A percentile compares a stretch with the other conserved stretches of the same genome.
phyloP scores from a whole-genome alignment of 53 echinoderm and acorn worm species.

The Crossaster papposus region DNA sequence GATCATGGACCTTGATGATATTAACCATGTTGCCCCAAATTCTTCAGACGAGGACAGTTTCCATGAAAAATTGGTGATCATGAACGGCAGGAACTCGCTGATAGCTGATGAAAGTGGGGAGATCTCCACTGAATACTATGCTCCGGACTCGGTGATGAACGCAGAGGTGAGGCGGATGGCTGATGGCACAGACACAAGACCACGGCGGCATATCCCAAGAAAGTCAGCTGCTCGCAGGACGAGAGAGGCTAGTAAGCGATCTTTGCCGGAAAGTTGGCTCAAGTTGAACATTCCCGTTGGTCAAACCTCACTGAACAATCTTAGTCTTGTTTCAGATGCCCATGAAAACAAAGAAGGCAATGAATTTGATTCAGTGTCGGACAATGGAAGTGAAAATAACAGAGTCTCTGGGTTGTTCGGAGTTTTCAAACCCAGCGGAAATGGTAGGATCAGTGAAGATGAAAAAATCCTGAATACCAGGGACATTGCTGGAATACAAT shows the following conservation, averaged over 20 bases:
- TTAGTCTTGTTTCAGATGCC: conserved; percentile 27
- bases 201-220: conserved; percentile 47
- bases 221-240: conserved; percentile 44
- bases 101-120: conserved; percentile 23
- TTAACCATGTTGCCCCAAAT: neutral
- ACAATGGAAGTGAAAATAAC: conserved; percentile 53
- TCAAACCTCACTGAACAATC: conserved; percentile 38
- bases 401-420: conserved; percentile 3
- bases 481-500: conserved; percentile 54
- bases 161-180: neutral
- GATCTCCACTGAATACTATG: conserved; percentile 19
- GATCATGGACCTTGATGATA: conserved; percentile 36
- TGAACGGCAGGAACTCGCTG: neutral
- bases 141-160: conserved; percentile 29
- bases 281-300: conserved; percentile 68
- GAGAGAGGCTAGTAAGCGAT: conserved; percentile 47
- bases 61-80: neutral
- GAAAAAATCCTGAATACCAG: conserved; percentile 28
- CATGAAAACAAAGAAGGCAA: conserved; percentile 31
- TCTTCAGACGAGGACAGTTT: conserved; percentile 8
- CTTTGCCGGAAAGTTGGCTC: conserved; percentile 38
- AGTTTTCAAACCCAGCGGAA: conserved; percentile 3
- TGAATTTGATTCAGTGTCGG: conserved; percentile 44
- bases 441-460: neutral
- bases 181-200: conserved; percentile 1